These are phyloP conservation scores for Delphinapterus leucas DNA, from an alignment of 2,113 vertebrate species.

Conservation along the genomic window DNA sequence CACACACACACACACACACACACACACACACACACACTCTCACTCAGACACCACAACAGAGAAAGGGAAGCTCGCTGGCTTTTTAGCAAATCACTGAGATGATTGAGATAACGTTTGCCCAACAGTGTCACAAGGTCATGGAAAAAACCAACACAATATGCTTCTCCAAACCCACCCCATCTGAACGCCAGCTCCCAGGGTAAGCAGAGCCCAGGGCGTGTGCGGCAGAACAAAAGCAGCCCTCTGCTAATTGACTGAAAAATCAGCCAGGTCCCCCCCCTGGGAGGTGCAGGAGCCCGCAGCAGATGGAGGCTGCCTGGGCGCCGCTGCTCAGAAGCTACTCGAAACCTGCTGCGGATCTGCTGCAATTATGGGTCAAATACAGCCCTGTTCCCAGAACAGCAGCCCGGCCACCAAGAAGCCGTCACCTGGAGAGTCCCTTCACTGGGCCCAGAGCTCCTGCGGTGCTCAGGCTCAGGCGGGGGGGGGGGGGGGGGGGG, in stretches of 20 bases:
- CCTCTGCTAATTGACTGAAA: slow-evolving; percentile 99
- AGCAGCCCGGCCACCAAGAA: slow-evolving; percentile 75
- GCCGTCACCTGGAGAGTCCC: background rate
- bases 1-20: background rate
- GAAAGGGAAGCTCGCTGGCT: slow-evolving; percentile 56
- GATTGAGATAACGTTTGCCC: slow-evolving; percentile 87
- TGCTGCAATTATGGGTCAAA: slow-evolving; percentile 92
- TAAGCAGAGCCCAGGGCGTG: slow-evolving; percentile 90
- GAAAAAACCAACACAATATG: slow-evolving; percentile 84
- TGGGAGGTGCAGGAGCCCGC: slow-evolving; percentile 88
- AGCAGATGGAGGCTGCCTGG: slow-evolving; percentile 94
- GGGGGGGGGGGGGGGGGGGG: too few species aligned
- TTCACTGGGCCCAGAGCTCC: background rate
- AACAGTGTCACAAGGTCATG: slow-evolving; percentile 93
- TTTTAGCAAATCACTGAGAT: slow-evolving; percentile 80
- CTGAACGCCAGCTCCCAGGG: slow-evolving; percentile 79
- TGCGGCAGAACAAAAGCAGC: slow-evolving; percentile 93
- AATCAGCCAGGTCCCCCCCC: slow-evolving; percentile 92
- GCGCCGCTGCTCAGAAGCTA: slow-evolving; percentile 85
- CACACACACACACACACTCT: background rate
- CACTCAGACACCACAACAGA: too few species aligned
- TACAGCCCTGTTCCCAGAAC: slow-evolving; percentile 89
- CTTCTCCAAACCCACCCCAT: slow-evolving; percentile 85
- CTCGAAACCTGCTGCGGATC: slow-evolving; percentile 91
- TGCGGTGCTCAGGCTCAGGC: background rate